phyloP scores from a whole-genome alignment of 2,888 invertebrate species.

The Cordylochernes scorpioides region DNA sequence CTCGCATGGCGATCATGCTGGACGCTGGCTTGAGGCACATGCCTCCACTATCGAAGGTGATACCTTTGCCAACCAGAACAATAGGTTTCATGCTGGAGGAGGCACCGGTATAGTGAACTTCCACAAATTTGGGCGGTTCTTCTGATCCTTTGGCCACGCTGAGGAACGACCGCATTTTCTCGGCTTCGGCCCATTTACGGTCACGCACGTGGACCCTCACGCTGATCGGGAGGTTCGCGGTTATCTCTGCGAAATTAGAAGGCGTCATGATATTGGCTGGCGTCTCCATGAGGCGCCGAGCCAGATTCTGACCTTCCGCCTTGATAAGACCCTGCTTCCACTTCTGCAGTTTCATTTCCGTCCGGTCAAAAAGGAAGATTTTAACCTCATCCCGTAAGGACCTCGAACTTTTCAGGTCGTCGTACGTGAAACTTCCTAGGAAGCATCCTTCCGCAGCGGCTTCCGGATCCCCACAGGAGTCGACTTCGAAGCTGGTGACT shows the following conservation, averaged over 20 bases:
- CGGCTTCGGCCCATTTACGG: constrained; percentile 42
- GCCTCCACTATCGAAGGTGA: constrained; percentile 4
- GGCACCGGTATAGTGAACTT: constrained; percentile 19
- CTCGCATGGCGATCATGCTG: constrained; percentile 1
- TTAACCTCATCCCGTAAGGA: no score
- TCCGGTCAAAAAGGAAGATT: no score
- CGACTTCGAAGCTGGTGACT: no score
- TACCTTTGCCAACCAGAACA: constrained; percentile 3
- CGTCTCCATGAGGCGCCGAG: constrained; percentile 40
- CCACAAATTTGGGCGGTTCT: constrained; percentile 49
- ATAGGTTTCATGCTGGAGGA: not conserved
- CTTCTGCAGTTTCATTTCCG: constrained; percentile 22
- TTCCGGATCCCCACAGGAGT: no score
- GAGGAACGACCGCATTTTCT: constrained; percentile 51
- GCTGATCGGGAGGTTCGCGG: constrained; percentile 7
- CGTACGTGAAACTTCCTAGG: constrained; percentile 39
- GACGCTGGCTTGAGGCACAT: constrained; percentile 1
- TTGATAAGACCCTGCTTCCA: constrained; percentile 35
- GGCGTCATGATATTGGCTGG: constrained; percentile 56
- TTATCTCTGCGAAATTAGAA: constrained; percentile 35
- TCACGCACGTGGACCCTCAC: constrained; percentile 19
- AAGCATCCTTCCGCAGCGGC: constrained; percentile 50
- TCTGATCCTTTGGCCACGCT: constrained; percentile 46
- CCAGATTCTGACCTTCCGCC: constrained; percentile 46
- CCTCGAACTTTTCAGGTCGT: constrained; percentile 44